Evolutionary conservation across 2,113 vertebrate genomes (phyloP).

Genomic region (Pheucticus melanocephalus): DNA sequence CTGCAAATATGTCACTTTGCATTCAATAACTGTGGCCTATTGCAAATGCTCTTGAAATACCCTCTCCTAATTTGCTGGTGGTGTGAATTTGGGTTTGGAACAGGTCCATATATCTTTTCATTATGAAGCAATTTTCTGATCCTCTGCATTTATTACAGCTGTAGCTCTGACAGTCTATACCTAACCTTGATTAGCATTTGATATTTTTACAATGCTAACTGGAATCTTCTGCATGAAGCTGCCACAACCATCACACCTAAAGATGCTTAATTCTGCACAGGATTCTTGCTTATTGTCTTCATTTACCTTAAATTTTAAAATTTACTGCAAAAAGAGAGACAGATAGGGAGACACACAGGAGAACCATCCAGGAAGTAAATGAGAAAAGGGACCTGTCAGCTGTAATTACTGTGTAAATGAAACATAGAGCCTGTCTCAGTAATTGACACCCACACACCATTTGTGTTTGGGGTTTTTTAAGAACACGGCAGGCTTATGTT

Average conservation of each 20-base stretch:
- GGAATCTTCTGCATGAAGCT: not conserved
- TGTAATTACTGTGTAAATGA: conserved; percentile 1
- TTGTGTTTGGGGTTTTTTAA: not conserved
- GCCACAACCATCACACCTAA: conserved; percentile 1
- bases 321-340: not conserved
- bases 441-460: not conserved
- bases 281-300: not conserved
- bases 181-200: conserved; percentile 58
- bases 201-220: conserved; percentile 44
- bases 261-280: not conserved
- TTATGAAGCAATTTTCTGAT: conserved; percentile 66
- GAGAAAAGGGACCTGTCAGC: not conserved
- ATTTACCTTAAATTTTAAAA: conserved; percentile 10
- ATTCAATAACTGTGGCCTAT: not conserved
- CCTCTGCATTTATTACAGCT: conserved; percentile 55
- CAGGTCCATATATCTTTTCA: conserved; percentile 22
- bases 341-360: not conserved
- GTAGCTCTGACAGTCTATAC: not conserved
- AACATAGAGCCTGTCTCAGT: not conserved
- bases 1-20: not conserved
- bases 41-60: conserved; percentile 54
- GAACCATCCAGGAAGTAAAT: not conserved
- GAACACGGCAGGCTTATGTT: not conserved
- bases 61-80: conserved; percentile 46
- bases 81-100: conserved; percentile 46